Base-by-base conservation (phyloP, 2,797 vertebrate genomes). In the Rhadinocentrus ornatus region DNA sequence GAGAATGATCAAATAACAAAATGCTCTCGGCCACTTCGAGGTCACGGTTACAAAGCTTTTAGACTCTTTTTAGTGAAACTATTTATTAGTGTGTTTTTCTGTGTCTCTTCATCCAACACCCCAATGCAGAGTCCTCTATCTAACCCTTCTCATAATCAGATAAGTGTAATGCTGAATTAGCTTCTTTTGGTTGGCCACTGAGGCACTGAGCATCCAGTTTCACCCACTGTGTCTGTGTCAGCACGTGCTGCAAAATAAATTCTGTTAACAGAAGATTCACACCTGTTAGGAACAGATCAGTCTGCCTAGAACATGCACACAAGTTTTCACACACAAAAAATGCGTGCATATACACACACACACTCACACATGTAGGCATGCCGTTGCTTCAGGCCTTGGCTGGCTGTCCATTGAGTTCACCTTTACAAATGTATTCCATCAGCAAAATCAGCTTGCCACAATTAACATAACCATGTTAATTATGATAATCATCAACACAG, bases 391-490 rank as follows among this genome's bases (percentile, higher is more conserved):
- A 67, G 66, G 73, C 64, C 32, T 24, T 12, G 55, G 50, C 72
- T 8, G 69, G 63, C 71, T 73, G 60, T 79, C 70, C 62, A 55
- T 27, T 55, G 62, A 66, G 81, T 83, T 90, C 83, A 88, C 87
- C 83, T 88, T 77, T 86, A 62, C 46, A 77, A 87, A 83, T 78
- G 35, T 79, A 73, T 80, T 79, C 59, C 66, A 82, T 92, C 88
- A 91, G 88, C 89, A 86, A 79, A 88, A 84, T 90, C 60, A 82
- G 62, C 71, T 35, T 0, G 12, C 55, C 26, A 16, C 70, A 80
- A 83, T 88, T 80, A 81, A 78, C 83, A 88, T 88, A 86, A 87
- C 73, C 62, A 16, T 55, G 79, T 91, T 90, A 87, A 85, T 89
- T 84, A 89, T 85, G 77, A 1, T 74, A 83, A 88, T 85, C 27